Evolutionary conservation across 2,113 vertebrate genomes (phyloP).

Genomic region (Cyphomyrus discorhynchus): DNA sequence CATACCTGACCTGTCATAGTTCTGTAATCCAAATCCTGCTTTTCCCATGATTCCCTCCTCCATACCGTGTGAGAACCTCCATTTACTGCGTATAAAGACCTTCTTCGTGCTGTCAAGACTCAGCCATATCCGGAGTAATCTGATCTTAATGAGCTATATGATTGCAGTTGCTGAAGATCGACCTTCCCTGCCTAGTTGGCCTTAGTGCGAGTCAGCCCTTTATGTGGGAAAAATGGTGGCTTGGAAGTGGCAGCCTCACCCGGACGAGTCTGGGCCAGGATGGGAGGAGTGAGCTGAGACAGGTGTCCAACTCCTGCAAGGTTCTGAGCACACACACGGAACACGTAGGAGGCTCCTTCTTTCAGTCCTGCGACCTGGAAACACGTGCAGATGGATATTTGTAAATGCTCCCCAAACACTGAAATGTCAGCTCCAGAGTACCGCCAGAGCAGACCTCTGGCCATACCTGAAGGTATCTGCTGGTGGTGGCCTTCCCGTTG

Average conservation of each 20-base stretch:
- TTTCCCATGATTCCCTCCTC: neutral
- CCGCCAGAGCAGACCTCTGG: neutral
- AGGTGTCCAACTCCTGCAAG: slow-evolving; percentile 82
- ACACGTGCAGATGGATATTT: slow-evolving; percentile 9
- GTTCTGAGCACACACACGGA: slow-evolving; percentile 81
- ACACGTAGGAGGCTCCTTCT: slow-evolving; percentile 71
- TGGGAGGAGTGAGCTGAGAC: slow-evolving; percentile 68
- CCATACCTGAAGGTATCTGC: slow-evolving; percentile 77
- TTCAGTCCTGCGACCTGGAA: slow-evolving; percentile 70
- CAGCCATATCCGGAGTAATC: neutral
- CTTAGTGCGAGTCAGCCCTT: neutral
- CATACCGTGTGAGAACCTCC: neutral
- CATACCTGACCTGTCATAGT: neutral
- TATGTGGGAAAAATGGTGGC: neutral
- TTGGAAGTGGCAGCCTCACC: slow-evolving; percentile 56
- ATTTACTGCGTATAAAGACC: neutral
- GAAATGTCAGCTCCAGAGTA: neutral
- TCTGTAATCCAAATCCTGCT: neutral
- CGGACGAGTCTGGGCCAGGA: slow-evolving; percentile 80
- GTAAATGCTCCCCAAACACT: neutral
- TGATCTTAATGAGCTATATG: neutral
- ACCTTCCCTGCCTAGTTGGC: neutral
- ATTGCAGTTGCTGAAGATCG: neutral
- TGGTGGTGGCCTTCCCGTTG: slow-evolving; percentile 69
- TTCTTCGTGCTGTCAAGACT: neutral